phyloP scores from a whole-genome alignment of 2,113 vertebrate species.

The Aviceda subcristata region DNA sequence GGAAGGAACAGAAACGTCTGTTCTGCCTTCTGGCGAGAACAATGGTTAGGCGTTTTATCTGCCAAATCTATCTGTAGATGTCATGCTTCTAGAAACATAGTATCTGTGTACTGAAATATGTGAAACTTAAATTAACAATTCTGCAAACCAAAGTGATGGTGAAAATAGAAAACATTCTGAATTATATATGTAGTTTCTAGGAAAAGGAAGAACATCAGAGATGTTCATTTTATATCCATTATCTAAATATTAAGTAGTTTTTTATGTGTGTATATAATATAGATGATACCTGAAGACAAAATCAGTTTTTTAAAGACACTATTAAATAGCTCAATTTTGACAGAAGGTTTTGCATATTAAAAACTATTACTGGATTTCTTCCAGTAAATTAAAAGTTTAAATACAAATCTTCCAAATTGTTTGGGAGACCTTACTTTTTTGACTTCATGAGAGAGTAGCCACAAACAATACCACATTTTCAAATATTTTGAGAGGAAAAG shows the following conservation, averaged over 20 bases:
- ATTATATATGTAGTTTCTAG: background rate
- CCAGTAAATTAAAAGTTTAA: background rate
- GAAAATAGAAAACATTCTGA: background rate
- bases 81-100: background rate
- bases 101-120: background rate
- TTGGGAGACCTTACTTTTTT: background rate
- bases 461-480: background rate
- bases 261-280: background rate
- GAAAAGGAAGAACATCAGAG: background rate
- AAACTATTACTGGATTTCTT: background rate
- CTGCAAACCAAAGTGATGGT: background rate
- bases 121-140: background rate
- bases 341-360: background rate
- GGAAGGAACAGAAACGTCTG: background rate
- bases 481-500: too few relatives aligned
- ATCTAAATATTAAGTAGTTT: background rate
- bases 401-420: background rate
- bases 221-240: background rate
- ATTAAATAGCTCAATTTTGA: background rate
- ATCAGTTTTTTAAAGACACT: background rate
- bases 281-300: background rate
- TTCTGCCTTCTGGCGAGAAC: slow-evolving; percentile 20
- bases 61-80: background rate
- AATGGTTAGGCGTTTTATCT: background rate
- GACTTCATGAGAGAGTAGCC: background rate